Percentiles rank a stretch among this genome's conserved stretches.
phyloP scores from a whole-genome alignment of 2,113 vertebrate genomes.

The Glaucomys volans region DNA sequence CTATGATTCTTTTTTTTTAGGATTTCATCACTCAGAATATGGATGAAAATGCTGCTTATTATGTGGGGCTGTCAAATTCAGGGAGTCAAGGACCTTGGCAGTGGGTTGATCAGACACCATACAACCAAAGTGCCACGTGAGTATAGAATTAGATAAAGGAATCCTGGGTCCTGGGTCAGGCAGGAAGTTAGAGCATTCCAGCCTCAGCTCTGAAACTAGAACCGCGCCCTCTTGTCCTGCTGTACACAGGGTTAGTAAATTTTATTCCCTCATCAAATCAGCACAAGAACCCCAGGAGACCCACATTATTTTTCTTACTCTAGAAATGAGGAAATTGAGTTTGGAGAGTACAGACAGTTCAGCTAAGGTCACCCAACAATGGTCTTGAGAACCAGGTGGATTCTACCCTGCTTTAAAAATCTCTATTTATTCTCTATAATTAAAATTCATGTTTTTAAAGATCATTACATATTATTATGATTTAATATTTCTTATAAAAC shows the following conservation, averaged over 20 bases:
- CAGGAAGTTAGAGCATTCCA: not conserved
- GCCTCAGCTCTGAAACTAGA: not conserved
- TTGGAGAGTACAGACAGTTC: not conserved
- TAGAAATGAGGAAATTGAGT: not conserved
- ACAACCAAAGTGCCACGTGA: not conserved
- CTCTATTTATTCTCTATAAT: not conserved
- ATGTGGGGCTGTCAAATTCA: constrained; percentile 46
- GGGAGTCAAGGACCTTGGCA: not conserved
- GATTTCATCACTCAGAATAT: not conserved
- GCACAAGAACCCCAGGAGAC: not conserved
- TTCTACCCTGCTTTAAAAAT: not conserved
- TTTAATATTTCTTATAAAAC: not conserved
- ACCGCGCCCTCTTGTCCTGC: not conserved
- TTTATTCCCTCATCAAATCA: not conserved
- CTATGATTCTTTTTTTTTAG: not conserved
- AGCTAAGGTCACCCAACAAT: not conserved
- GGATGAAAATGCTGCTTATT: fast-evolving
- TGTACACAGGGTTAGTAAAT: not conserved
- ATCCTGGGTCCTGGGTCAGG: not conserved
- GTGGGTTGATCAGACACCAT: constrained; percentile 6
- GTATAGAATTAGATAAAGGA: no score
- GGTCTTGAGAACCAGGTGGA: not conserved
- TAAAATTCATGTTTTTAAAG: not conserved
- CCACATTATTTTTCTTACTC: not conserved
- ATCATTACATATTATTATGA: not conserved